Base-by-base conservation (phyloP, 2,113 vertebrate species). In the Antennarius striatus region DNA sequence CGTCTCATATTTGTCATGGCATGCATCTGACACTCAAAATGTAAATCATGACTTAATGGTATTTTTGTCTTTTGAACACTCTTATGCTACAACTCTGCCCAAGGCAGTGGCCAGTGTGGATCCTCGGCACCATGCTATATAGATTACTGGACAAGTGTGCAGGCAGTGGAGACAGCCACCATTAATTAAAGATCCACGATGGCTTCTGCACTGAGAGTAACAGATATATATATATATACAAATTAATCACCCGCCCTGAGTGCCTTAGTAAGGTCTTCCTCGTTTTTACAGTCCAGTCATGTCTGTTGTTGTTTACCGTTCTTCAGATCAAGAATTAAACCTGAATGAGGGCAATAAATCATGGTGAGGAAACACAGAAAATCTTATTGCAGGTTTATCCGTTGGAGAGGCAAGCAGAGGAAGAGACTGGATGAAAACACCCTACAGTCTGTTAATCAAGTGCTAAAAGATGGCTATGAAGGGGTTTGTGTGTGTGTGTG, bases 341-440 rank as follows among this genome's bases (percentile, higher is more conserved):
- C 87, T 91, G 90, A 91, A 91, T 92, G 90, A 90, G 87, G 86
- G 87, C 77, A 73, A 92, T 92, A 91, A 90, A 92, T 91, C 90
- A 90, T 74, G 64, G 68, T 71, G 60, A 71, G 75, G 80, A 79
- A 88, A 88, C 90, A 89, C 89, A 87, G 82, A 73, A 80, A 84
- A 75, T 82, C 84, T 79, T 75, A 66, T 76, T 80, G 73, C 78
- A 81, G 86, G 85, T 90, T 88, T 87, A 90, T 88, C 86, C 86
- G 87, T 83, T 71, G 63, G 71, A 64, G 78, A 88, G 68, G 78
- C 68, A 85, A 86, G 86, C 75, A 86, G 83, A 83, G 63, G 75
- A 71, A 66, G 66, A 79, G 81, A 82, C 70, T 11, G 73, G 52
- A 69, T 29, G 68, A 42, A 62, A 72, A 66, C 14, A 56, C 65